phyloP scores from a whole-genome alignment of 2,797 vertebrate genomes.

The Taenioides sp. region DNA sequence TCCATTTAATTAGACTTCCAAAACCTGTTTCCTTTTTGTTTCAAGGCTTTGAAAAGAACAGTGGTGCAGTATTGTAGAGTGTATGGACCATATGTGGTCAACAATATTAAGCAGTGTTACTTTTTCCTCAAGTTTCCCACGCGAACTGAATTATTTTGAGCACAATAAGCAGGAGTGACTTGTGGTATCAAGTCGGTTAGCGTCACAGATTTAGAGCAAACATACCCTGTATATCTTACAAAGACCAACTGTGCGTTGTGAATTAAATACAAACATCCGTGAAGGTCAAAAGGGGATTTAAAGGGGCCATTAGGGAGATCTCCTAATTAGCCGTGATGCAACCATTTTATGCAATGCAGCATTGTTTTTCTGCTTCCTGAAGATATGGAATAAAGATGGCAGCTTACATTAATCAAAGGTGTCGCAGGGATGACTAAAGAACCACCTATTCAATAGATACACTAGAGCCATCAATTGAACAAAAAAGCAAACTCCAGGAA shows the following conservation, averaged over 20 bases:
- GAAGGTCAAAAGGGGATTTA: constrained; percentile 25
- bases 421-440: constrained; percentile 47
- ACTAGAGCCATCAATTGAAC: neutral
- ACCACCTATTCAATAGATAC: neutral
- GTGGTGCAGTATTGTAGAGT: constrained; percentile 45
- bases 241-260: constrained; percentile 20
- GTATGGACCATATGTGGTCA: constrained; percentile 39
- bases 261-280: constrained; percentile 40
- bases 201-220: constrained; percentile 16
- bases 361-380: constrained; percentile 44
- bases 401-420: constrained; percentile 37
- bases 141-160: constrained; percentile 43
- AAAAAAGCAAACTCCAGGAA: constrained; percentile 20
- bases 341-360: constrained; percentile 52
- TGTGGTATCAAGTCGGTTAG: constrained; percentile 9
- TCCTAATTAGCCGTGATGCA: constrained; percentile 54
- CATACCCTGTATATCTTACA: constrained; percentile 21
- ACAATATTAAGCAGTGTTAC: constrained; percentile 41
- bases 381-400: constrained; percentile 44
- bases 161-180: constrained; percentile 18
- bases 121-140: constrained; percentile 29
- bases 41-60: constrained; percentile 58
- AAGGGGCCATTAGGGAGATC: constrained; percentile 29
- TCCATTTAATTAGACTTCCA: constrained; percentile 67
- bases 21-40: constrained; percentile 54